Percentiles rank a stretch among this genome's conserved stretches.
Evolutionary conservation across 2,888 invertebrate genomes (phyloP).

Genomic region (Lasioglossum morio): DNA sequence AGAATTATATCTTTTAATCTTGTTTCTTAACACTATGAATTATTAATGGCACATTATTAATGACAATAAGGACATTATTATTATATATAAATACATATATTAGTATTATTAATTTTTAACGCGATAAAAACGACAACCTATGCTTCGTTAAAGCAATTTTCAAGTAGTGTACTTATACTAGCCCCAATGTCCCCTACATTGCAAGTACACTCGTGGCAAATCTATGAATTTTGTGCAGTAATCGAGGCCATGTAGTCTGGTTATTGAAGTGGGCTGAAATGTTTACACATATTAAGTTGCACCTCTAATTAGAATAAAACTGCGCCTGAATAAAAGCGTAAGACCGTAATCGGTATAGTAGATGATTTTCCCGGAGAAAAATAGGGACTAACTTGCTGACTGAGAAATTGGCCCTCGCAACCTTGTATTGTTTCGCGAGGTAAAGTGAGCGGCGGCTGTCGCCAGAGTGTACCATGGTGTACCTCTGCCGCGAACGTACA

Average conservation of each 20-base stretch:
- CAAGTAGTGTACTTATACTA: background rate
- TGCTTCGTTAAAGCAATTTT: too few relatives aligned
- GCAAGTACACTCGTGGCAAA: too few relatives aligned
- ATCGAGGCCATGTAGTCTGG: too few relatives aligned
- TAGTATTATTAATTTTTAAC: too few relatives aligned
- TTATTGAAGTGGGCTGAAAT: background rate
- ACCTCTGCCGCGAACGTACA: slow-evolving; percentile 75
- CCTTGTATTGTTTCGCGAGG: slow-evolving; percentile 78
- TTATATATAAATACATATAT: too few relatives aligned
- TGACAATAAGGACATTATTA: too few relatives aligned
- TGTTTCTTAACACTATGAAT: too few relatives aligned
- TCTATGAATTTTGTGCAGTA: too few relatives aligned
- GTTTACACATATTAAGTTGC: background rate
- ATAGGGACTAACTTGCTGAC: slow-evolving; percentile 79
- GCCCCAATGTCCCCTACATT: background rate
- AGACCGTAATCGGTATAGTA: slow-evolving; percentile 48
- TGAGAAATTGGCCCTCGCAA: slow-evolving; percentile 80
- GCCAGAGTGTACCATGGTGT: slow-evolving; percentile 62
- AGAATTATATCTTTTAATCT: too few relatives aligned
- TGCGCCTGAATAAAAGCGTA: slow-evolving; percentile 48
- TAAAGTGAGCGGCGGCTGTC: slow-evolving; percentile 64
- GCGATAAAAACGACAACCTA: too few relatives aligned
- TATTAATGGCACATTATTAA: too few relatives aligned
- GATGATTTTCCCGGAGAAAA: slow-evolving; percentile 75
- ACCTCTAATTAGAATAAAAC: background rate